Base-by-base conservation (phyloP, 2,113 vertebrate species). In the Genyomyrus donnyi region DNA sequence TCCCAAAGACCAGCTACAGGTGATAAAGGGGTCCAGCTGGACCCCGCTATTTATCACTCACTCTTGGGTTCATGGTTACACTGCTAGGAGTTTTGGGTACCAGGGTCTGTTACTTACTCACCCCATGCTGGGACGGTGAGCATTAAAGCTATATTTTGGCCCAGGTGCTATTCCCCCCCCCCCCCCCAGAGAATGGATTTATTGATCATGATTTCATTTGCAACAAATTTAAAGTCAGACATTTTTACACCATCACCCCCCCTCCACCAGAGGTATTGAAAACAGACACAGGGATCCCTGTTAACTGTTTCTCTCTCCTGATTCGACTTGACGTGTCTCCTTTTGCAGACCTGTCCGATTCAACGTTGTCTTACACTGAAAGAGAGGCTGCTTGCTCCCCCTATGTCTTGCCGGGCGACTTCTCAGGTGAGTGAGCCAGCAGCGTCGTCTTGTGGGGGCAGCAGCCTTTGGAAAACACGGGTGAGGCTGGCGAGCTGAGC, bases 361-460 rank as follows among this genome's bases (percentile, higher is more conserved):
- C 98, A 96, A 99, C 98, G 94, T 96, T 98, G 97, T 99, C 98
- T 96, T 99, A 99, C 98, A 99, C 98, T 98, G 98, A 99, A 98
- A 98, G 96, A 0, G 98, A 99, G 97, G 97, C 97, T 93, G 97
- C 97, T 93, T 97, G 96, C 95, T 97, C 97, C 42, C 97, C 97
- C 94, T 97, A 98, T 94, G 91, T 96, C 93, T 96, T 96, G 62
- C 97, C 97, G 3, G 97, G 97, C 94, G 97, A 99, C 93, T 98
- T 99, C 96, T 98, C 98, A 97, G 98, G 98, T 99, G 94, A 95
- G 98, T 95, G 85, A 92, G 90, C 89, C 84, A 58, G 5, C 48
- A 89, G 89, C 89, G 87, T 88, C 21, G 19, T 46, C 80, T 35
- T 46, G 19, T 24, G 21, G 77, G 31, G 19, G 87, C 45, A 27